Evolutionary conservation across 2,113 vertebrate genomes (phyloP), one percentile per base, ranked within the genome.

Genomic region (Deroptyus accipitrinus): DNA sequence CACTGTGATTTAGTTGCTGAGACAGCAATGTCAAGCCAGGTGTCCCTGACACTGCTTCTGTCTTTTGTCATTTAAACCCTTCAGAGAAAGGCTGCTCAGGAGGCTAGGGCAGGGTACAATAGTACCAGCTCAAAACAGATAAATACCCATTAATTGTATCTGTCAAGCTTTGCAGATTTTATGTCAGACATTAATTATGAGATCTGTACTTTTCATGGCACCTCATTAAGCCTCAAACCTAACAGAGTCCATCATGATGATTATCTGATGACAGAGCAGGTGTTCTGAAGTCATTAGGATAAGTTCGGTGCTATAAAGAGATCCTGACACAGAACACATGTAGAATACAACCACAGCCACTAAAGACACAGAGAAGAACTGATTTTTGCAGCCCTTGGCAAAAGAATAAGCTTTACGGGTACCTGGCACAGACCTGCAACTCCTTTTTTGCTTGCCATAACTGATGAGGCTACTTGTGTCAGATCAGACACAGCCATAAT

Each of bases 281-380:
- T 59, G 68, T 81, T 83, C 37, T 69, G 31, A 93, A 87, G 33
- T 52, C 18, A 73, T 66, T 44, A 66, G 25, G 48, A 72, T 28
- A 12, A 75, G 55, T 86, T 44, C 37, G 8, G 68, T 23, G 33
- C 35, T 52, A 33, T 42, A n/a, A 49, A 77, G 25, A 35, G 23
- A 82, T 61, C 57, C 23, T 67, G 16, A 13, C 0, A 0, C 17
- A 70, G 61, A 93, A 72, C 0, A 1, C 1, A 1, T 0, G 1
- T 2, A 4, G 22, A 83, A 44, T 15, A 10, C 44, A 64, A 63
- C 15, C 0, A 2, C 8, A 44, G 39, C 2, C 42, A 27, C 35
- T 37, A n/a, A 9, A 37, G 0, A 7, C 15, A 23, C 2, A 59
- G 33, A 59, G 49, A 86, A 81, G n/a, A 67, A 73, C 6, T 33